These are phyloP conservation scores for Lobophora halterata DNA, from an alignment of 2,888 invertebrate genomes.

Conservation along the genomic window DNA sequence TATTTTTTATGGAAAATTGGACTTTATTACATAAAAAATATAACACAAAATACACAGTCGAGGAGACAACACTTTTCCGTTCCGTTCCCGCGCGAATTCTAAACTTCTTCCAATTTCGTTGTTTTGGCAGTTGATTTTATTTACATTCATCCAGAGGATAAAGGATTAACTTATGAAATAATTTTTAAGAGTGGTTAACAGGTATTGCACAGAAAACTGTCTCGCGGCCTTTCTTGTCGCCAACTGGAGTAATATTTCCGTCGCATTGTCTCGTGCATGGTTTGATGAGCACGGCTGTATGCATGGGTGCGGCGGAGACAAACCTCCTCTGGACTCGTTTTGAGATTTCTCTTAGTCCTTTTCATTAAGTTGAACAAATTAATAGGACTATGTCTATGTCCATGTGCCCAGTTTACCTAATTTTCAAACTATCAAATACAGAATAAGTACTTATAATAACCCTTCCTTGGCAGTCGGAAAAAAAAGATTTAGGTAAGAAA, in stretches of 20 bases:
- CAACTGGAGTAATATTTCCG: slow-evolving; percentile 72
- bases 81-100: slow-evolving; percentile 14
- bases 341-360: no score
- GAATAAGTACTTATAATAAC: no score
- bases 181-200: slow-evolving; percentile 23
- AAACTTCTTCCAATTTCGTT: not conserved
- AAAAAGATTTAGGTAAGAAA: no score
- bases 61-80: slow-evolving; percentile 3
- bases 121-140: not conserved
- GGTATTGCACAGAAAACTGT: slow-evolving; percentile 55
- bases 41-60: not conserved
- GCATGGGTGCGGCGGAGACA: slow-evolving; percentile 55
- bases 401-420: no score
- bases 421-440: no score
- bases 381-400: no score
- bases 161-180: not conserved
- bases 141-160: slow-evolving; percentile 5
- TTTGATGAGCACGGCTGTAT: slow-evolving; percentile 63
- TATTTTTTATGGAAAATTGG: no score
- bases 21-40: not conserved
- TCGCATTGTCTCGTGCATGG: slow-evolving; percentile 73
- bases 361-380: no score
- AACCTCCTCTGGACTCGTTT: slow-evolving; percentile 13
- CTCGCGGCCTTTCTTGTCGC: slow-evolving; percentile 66
- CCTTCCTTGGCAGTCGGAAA: no score